phyloP scores from a whole-genome alignment of 2,113 vertebrate species.

The Colossoma macropomum region DNA sequence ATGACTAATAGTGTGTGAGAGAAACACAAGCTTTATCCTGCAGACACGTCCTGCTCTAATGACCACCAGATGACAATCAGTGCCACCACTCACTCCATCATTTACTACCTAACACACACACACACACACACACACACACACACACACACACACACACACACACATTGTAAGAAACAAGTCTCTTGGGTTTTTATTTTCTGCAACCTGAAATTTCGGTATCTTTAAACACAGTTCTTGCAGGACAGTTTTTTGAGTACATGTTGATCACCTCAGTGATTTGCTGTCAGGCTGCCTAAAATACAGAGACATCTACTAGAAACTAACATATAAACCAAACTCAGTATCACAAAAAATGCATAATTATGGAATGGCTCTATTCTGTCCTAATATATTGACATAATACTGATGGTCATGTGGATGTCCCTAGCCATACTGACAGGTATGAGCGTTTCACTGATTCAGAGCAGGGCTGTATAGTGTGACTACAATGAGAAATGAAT shows the following conservation, averaged over 20 bases:
- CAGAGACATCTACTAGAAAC: background rate
- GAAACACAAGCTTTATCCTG: constrained; percentile 21
- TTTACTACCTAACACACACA: background rate
- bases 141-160: background rate
- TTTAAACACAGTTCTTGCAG: background rate
- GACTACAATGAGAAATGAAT: too few relatives aligned
- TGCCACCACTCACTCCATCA: background rate
- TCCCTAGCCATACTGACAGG: too few relatives aligned
- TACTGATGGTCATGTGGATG: too few relatives aligned
- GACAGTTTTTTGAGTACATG: background rate
- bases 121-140: background rate
- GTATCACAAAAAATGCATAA: too few relatives aligned
- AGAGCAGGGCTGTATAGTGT: too few relatives aligned
- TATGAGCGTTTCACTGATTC: too few relatives aligned
- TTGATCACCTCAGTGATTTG: too few relatives aligned
- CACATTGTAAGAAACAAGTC: background rate
- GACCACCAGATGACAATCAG: constrained; percentile 7
- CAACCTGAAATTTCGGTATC: background rate
- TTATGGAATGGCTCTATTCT: too few relatives aligned
- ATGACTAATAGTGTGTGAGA: background rate
- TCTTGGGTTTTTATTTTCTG: background rate
- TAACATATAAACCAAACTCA: background rate
- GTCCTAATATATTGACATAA: too few relatives aligned
- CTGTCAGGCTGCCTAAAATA: background rate
- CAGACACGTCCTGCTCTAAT: constrained; percentile 13